Base-by-base conservation (phyloP, 2,797 vertebrate species). In the Betta splendens region DNA sequence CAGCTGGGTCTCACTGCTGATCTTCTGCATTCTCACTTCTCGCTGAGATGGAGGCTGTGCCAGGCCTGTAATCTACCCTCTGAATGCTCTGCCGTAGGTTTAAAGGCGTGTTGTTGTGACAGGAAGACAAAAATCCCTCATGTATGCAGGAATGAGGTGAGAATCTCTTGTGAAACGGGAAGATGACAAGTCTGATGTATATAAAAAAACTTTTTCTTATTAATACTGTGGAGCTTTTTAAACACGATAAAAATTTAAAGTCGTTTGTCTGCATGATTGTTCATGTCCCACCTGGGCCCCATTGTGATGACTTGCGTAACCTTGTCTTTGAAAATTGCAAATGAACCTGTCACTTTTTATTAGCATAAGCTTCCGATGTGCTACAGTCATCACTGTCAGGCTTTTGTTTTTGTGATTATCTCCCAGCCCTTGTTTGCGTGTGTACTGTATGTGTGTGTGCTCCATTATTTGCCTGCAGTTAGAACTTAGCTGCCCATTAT, bases 281-380 rank as follows among this genome's bases (percentile, higher is more conserved):
- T 33, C 23, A 9, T 15, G 53, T 51, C 22, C 21, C 35, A 40
- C 35, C 5, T 12, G 23, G 40, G 15, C 46, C 29, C 17, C 33
- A 12, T 60, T 20, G 44, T 71, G 44, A 75, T 57, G 54, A 72
- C 45, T 39, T 3, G 33, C 33, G 23, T 15, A 43, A 75, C 75
- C 78, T 83, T 77, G 78, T 60, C 32, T 69, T 61, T 75, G 47
- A 81, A 74, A 73, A 75, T 64, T 70, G 71, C 77, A 70, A 69
- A 85, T 58, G 20, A 74, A 69, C 64, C 69, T 36, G 63, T 63
- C 58, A 64, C 20, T 62, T 15, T 54, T 47, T n/a, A 64, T 36
- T 3, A 23, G 45, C 43, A 23, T 3, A n/a, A 32, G 47, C 20
- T 15, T 2, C 39, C 9, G 42, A 44, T 64, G 49, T 73, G 78